Percentiles rank a stretch among this genome's conserved stretches.
These are phyloP conservation scores for Blennius ocellaris DNA, from an alignment of 2,113 vertebrate species.

Conservation along the genomic window DNA sequence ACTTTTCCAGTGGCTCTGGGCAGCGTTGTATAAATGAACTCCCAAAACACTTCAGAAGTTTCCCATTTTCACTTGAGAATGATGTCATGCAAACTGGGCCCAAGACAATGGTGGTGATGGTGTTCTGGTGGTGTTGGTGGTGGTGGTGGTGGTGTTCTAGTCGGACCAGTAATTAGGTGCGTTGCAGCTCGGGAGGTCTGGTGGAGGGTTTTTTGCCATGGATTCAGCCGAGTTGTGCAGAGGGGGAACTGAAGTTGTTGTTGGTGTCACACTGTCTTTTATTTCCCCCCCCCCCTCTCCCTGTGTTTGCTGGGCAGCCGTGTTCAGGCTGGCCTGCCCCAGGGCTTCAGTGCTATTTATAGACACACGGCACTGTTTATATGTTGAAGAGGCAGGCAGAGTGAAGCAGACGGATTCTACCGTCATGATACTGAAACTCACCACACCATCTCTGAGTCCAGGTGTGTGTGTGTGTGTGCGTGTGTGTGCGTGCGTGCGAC, in stretches of 20 bases:
- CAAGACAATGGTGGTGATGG: too few relatives aligned
- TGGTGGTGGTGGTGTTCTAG: neutral
- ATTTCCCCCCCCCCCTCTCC: neutral
- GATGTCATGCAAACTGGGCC: too few relatives aligned
- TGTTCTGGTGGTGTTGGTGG: too few relatives aligned
- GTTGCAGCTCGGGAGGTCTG: constrained; percentile 4
- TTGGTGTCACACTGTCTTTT: constrained; percentile 22
- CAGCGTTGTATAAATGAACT: too few relatives aligned
- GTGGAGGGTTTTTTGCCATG: constrained; percentile 5
- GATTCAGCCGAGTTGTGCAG: constrained; percentile 22
- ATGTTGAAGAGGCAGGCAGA: constrained; percentile 30
- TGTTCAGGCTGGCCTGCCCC: constrained; percentile 60
- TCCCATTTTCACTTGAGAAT: too few relatives aligned
- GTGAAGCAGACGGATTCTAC: constrained; percentile 37
- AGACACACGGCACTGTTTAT: constrained; percentile 55
- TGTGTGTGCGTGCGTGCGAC: neutral
- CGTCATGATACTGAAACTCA: constrained; percentile 31
- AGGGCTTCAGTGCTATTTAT: constrained; percentile 67
- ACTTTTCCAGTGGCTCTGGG: too few relatives aligned
- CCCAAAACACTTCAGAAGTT: too few relatives aligned
- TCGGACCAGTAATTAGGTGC: neutral
- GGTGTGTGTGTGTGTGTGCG: too few relatives aligned
- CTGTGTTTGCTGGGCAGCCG: constrained; percentile 54
- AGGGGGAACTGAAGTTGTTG: constrained; percentile 24
- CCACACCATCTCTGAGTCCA: neutral